Evolutionary conservation across 2,888 invertebrate species (phyloP).

Genomic region (Pogonocherus hispidulus): DNA sequence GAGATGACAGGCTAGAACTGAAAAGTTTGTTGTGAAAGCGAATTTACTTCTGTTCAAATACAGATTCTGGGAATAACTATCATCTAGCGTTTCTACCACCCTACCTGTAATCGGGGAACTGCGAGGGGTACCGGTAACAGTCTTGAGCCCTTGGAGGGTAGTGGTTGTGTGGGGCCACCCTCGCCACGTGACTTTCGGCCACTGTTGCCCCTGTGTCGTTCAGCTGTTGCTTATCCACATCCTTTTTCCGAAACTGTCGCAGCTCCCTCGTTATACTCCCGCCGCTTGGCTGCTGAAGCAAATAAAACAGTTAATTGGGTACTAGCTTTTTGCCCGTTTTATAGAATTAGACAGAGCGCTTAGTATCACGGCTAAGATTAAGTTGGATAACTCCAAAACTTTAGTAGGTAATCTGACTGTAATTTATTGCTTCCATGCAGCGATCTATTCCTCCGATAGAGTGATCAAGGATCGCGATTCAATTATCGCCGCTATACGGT

Average conservation of each 20-base stretch:
- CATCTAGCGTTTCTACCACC: background rate
- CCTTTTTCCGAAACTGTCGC: slow-evolving; percentile 65
- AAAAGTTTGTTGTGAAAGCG: too few species aligned
- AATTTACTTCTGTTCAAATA: background rate
- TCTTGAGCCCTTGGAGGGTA: slow-evolving; percentile 60
- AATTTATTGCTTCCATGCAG: too few species aligned
- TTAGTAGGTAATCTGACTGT: too few species aligned
- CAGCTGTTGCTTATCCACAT: slow-evolving; percentile 58
- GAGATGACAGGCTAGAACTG: slow-evolving; percentile 43
- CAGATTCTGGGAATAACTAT: too few species aligned
- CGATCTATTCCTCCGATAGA: too few species aligned
- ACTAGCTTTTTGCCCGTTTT: too few species aligned
- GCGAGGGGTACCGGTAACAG: slow-evolving; percentile 56
- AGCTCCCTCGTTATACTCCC: slow-evolving; percentile 62
- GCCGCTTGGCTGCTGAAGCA: slow-evolving; percentile 51
- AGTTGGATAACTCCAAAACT: too few species aligned
- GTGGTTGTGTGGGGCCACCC: slow-evolving; percentile 66
- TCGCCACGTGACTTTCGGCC: slow-evolving; percentile 62
- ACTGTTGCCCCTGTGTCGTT: slow-evolving; percentile 40
- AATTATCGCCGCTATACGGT: too few species aligned
- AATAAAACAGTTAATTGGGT: background rate
- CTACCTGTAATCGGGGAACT: slow-evolving; percentile 62
- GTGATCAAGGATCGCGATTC: too few species aligned
- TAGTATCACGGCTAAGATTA: too few species aligned
- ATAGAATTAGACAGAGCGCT: too few species aligned